Evolutionary conservation across 1,140 invertebrate species (phyloP), one percentile per base, ranked within the genome.

Genomic region (Cotesia typhae): DNA sequence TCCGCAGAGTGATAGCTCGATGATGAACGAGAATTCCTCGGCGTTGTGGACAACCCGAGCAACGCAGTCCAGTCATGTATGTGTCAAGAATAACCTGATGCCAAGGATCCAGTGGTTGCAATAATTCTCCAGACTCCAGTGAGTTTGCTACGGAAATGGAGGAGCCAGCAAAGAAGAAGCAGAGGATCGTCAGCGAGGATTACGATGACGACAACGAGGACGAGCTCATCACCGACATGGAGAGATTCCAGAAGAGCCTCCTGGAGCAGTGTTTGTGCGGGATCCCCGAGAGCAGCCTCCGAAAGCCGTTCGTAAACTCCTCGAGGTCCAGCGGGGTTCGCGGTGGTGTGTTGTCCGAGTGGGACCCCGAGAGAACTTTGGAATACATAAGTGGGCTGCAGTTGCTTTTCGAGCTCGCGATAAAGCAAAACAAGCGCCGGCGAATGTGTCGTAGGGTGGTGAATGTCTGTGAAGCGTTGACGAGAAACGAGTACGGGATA

Each of bases 341-440:
- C 74, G 35, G 7, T 28, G 57, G 60, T n/a, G 64, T 88, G 9
- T 82, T 94, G 59, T 88, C 89, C 3, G 90, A 93, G 74, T 94
- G 93, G 93, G 91, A 92, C 5, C 82, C 90, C 4, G 91, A 91
- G 72, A 90, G 91, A 79, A 90, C 91, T 5, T 80, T 95, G 4
- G 90, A 94, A 76, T 95, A 94, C 79, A 85, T 96, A 61, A 95
- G 94, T 67, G 93, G 92, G 74, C 88, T 96, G 74, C 94, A 96
- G 75, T 84, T 96, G 4, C 85, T 96, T 59, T 95, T 94, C 81
- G 94, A 95, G 80, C 90, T 95, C 36, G 94, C 94, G 77, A 88
- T 95, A 57, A 94, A 94, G 80, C 94, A 96, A 83, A 94, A 94
- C 76, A 90, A 90, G 47, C 91, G 91, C 76, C 94, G 94, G 1